phyloP scores from a whole-genome alignment of 2,888 invertebrate species.

The Drosophila tripunctata region DNA sequence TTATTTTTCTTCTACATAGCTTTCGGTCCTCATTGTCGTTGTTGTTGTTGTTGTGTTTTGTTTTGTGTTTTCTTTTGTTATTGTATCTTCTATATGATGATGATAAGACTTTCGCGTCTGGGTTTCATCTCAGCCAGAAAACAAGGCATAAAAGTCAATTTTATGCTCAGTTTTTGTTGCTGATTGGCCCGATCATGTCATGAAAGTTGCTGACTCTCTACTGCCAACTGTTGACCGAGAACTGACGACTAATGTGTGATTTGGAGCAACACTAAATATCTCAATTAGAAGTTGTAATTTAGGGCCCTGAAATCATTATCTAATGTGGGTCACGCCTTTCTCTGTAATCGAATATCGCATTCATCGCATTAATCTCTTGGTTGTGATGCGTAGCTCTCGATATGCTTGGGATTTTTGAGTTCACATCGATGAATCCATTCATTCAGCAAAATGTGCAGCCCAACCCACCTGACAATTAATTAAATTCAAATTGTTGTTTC shows the following conservation, averaged over 20 bases:
- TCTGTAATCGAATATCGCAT: slow-evolving; percentile 53
- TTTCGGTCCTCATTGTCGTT: slow-evolving; percentile 64
- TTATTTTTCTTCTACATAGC: slow-evolving; percentile 73
- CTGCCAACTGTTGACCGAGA: background rate
- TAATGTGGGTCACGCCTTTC: slow-evolving; percentile 72
- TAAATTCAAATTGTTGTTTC: slow-evolving; percentile 55
- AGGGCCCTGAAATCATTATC: slow-evolving; percentile 50
- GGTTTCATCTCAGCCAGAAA: slow-evolving; percentile 50
- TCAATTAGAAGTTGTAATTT: slow-evolving; percentile 70
- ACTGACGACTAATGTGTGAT: slow-evolving; percentile 47
- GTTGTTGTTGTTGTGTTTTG: slow-evolving; percentile 13
- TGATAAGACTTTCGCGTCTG: slow-evolving; percentile 69
- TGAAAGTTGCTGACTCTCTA: slow-evolving; percentile 43
- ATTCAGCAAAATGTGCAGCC: slow-evolving; percentile 53
- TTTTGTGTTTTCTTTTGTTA: slow-evolving; percentile 59
- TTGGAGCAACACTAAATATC: slow-evolving; percentile 77
- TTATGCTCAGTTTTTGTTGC: slow-evolving; percentile 72
- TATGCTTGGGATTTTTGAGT: slow-evolving; percentile 9
- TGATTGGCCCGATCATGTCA: slow-evolving; percentile 71
- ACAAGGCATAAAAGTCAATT: slow-evolving; percentile 73
- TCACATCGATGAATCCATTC: slow-evolving; percentile 29
- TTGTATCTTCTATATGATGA: slow-evolving; percentile 67
- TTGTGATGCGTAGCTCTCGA: slow-evolving; percentile 44
- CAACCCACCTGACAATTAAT: slow-evolving; percentile 69
- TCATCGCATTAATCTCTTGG: slow-evolving; percentile 43